phyloP scores from a whole-genome alignment of 2,113 vertebrate genomes.

The Nibea albiflora region DNA sequence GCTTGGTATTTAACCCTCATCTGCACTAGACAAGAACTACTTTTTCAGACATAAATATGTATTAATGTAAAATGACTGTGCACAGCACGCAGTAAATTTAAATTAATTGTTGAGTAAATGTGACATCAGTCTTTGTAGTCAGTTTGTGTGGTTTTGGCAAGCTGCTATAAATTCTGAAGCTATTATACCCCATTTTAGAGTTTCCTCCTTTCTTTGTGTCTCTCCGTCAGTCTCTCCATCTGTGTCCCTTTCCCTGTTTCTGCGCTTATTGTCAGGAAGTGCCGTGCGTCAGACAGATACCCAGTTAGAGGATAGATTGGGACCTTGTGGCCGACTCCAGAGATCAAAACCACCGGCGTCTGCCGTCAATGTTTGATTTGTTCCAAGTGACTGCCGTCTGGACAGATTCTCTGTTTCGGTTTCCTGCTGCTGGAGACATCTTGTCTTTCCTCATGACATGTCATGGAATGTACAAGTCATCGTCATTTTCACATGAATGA shows the following conservation, averaged over 20 bases:
- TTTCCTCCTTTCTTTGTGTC: not conserved
- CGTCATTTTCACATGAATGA: not conserved
- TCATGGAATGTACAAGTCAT: slow-evolving; percentile 3
- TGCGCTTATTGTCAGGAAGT: slow-evolving; percentile 44
- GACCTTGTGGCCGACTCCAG: slow-evolving; percentile 40
- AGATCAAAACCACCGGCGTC: slow-evolving; percentile 54
- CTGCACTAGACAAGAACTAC: too few species aligned
- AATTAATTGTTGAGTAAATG: slow-evolving; percentile 8
- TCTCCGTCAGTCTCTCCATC: not conserved
- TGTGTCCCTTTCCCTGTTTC: slow-evolving; percentile 31
- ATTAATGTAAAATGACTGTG: slow-evolving; percentile 16
- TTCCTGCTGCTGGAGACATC: slow-evolving; percentile 19
- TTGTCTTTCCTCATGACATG: slow-evolving; percentile 10
- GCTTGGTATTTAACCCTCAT: too few species aligned
- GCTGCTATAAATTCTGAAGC: slow-evolving; percentile 13
- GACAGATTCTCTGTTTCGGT: slow-evolving; percentile 17
- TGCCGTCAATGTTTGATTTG: slow-evolving; percentile 41
- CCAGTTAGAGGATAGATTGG: slow-evolving; percentile 44
- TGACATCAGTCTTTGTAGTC: slow-evolving; percentile 9
- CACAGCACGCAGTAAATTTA: not conserved
- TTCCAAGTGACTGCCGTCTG: slow-evolving; percentile 46
- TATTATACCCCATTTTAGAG: not conserved
- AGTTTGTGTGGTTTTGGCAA: slow-evolving; percentile 4
- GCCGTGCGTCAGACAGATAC: slow-evolving; percentile 38
- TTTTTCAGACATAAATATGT: not conserved